Evolutionary conservation across 2,888 invertebrate species (phyloP), one percentile per base, ranked within the genome.

Genomic region (Oscheius onirici): DNA sequence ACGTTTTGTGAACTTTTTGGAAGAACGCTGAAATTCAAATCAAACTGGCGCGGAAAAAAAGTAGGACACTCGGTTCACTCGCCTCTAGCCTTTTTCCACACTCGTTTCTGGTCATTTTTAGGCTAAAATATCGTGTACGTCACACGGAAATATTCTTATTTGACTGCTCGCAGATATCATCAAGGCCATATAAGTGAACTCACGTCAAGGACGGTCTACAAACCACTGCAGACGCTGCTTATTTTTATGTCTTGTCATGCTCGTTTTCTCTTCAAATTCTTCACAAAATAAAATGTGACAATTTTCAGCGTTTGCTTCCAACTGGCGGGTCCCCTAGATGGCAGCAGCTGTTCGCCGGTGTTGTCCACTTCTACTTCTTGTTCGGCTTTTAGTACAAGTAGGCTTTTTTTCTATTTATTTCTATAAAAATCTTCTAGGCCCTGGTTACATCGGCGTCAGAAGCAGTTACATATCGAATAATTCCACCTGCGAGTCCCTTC

Each of bases 321-420:
- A 22, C 26, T 55, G n/a, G 28, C 40, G 58, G 58, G 34, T 22
- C 58, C 41, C 34, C 34, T 34, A n/a, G 34, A 63, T 63, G 63
- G 63, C 49, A 63, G 63, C 49, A 11, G 63, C 63, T 17, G 63
- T 22, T n/a, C 46, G 46, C 8, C 66, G 66, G 13, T 52, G 66
- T 24, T 68, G 68, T 57, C 68, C 68, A 5, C 55, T 68, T 5
- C 55, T 68, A 24, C 49, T 68, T 11, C 68, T 68, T 10, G 22
- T 58, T 20, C 43, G 57, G 15, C 43, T 68, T 3, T 34, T 55
- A 20, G 5, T 68, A 49, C 68, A 68, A 46, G 68, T 68, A 17
- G 10, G 41, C 22, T 55, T n/a, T n/a, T n/a, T n/a, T n/a, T 40
- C 0, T 15, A 2, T 3, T 24, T 52, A 2, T 20, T 20, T 13